phyloP scores from a whole-genome alignment of 53 echinoderm and acorn worm species.

The Zoroaster sp. region DNA sequence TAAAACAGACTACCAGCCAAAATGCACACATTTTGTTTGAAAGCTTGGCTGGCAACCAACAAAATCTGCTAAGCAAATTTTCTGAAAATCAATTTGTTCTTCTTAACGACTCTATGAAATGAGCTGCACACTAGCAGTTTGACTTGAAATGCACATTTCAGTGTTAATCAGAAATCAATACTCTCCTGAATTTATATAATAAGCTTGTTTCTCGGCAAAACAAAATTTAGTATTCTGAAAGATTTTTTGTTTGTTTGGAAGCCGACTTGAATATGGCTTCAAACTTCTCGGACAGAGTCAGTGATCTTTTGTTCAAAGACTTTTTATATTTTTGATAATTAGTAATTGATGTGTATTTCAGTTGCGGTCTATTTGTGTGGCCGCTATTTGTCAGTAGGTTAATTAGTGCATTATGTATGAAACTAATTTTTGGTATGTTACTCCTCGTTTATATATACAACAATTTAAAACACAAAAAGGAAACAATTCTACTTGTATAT shows the following conservation, averaged over 20 bases:
- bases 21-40: no score
- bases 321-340: conserved; percentile 3
- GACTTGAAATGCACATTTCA: no score
- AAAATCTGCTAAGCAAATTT: no score
- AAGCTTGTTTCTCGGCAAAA: no score
- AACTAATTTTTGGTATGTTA: conserved; percentile 36
- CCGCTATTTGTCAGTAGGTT: neutral
- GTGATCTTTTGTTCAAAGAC: neutral
- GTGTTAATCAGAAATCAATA: no score
- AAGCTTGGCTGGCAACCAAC: no score
- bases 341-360: neutral
- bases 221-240: neutral
- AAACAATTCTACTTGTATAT: neutral
- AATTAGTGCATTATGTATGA: conserved; percentile 40
- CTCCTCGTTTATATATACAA: conserved; percentile 17
- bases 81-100: no score
- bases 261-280: neutral
- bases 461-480: neutral
- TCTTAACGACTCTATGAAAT: no score
- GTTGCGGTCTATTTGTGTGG: neutral
- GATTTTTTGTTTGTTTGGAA: neutral
- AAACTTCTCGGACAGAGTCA: neutral
- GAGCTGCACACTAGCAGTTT: no score
- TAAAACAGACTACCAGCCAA: no score
- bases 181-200: no score